These are phyloP conservation scores for Aphaenogaster rudis DNA, from an alignment of 1,140 invertebrate species.

Conservation along the genomic window DNA sequence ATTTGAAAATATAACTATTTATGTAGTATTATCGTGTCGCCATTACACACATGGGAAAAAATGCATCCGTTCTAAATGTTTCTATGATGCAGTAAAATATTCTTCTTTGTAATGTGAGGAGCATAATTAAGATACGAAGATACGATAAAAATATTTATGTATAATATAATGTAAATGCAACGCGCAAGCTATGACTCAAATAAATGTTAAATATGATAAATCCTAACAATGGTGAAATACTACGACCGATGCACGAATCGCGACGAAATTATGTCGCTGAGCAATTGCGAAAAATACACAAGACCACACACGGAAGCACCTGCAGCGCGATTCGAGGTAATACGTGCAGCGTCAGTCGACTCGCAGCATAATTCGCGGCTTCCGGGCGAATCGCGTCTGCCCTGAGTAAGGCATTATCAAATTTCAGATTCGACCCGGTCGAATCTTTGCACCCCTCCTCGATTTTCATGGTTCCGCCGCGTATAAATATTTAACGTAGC, in stretches of 20 bases:
- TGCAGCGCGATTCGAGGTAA: conserved; percentile 79
- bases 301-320: conserved; percentile 78
- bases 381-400: conserved; percentile 81
- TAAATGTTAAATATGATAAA: neutral
- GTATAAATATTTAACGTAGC: conserved; percentile 83
- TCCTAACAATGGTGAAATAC: neutral
- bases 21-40: conserved; percentile 2
- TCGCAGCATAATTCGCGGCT: conserved; percentile 83
- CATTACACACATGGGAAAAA: conserved; percentile 29
- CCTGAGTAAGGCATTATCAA: conserved; percentile 85
- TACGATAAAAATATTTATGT: neutral
- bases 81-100: neutral
- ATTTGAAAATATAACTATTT: conserved; percentile 20
- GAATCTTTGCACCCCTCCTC: conserved; percentile 63
- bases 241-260: neutral
- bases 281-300: conserved; percentile 59
- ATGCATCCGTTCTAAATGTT: neutral
- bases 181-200: neutral
- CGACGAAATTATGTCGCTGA: conserved; percentile 45
- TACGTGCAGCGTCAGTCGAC: conserved; percentile 74
- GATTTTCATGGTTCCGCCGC: conserved; percentile 60
- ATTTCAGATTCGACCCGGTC: conserved; percentile 85
- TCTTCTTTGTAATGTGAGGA: neutral
- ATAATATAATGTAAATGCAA: no score
- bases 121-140: neutral